Conservation (phyloP, 2,888 invertebrate genomes). For the Nymphalis polychloros region DNA sequence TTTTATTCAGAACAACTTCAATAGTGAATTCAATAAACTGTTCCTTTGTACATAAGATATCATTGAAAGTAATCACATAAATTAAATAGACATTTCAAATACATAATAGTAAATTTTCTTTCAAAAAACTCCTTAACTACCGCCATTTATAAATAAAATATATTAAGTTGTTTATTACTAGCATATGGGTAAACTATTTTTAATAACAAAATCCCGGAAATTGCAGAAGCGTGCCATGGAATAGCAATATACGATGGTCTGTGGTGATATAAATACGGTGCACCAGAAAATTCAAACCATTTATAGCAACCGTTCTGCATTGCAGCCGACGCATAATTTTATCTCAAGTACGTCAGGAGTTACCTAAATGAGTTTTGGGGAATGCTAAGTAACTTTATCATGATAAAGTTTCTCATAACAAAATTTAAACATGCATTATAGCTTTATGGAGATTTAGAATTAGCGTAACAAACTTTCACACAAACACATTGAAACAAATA, state of each 20-base stretch:
- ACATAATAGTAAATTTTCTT: no score
- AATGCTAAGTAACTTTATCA: constrained; percentile 1
- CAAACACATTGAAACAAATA: no score
- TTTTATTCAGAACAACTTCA: no score
- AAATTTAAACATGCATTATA: not conserved
- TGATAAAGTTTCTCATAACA: not conserved
- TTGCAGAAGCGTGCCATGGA: not conserved
- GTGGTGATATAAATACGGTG: not conserved
- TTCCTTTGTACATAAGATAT: no score
- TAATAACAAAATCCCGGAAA: constrained; percentile 18
- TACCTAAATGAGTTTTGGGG: constrained; percentile 1
- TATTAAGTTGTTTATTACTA: not conserved
- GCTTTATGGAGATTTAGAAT: no score
- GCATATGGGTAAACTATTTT: constrained; percentile 14
- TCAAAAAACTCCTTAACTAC: no score
- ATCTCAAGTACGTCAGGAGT: constrained; percentile 12
- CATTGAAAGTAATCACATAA: no score
- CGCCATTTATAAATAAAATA: no score
- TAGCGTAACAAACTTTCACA: no score
- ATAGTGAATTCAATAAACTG: no score
- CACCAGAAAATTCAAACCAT: constrained; percentile 15
- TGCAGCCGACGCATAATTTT: constrained; percentile 20
- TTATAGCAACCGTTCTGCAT: constrained; percentile 15
- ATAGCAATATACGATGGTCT: constrained; percentile 14
- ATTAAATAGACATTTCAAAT: no score